Evolutionary conservation across 2,888 invertebrate genomes (phyloP).

Genomic region (Tinea pellionella): DNA sequence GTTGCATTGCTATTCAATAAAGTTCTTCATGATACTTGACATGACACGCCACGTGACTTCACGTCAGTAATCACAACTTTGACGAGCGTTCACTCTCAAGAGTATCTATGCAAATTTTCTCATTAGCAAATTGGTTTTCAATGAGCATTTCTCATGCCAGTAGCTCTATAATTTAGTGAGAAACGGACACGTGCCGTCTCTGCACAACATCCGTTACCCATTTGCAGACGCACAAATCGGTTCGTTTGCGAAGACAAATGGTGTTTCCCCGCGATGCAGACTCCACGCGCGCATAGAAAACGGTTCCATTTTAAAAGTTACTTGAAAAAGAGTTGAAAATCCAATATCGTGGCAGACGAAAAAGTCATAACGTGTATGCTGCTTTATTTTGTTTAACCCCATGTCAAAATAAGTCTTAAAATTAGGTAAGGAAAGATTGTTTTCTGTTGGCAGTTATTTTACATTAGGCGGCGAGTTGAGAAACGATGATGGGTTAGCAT

Average conservation of each 20-base stretch:
- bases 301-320: conserved; percentile 56
- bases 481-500: conserved; percentile 33
- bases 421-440: neutral
- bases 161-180: conserved; percentile 11
- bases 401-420: neutral
- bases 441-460: neutral
- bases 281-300: conserved; percentile 37
- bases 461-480: conserved; percentile 29
- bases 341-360: conserved; percentile 37
- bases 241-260: conserved; percentile 67
- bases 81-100: conserved; percentile 1
- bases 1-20: neutral
- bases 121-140: conserved; percentile 11
- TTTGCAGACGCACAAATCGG: conserved; percentile 63
- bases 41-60: neutral
- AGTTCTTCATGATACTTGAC: neutral
- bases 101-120: conserved; percentile 5
- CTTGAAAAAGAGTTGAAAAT: conserved; percentile 48
- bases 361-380: conserved; percentile 23
- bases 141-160: conserved; percentile 5
- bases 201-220: conserved; percentile 56
- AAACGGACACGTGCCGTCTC: conserved; percentile 40
- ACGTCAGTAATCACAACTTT: neutral
- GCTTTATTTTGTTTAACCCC: conserved; percentile 22
- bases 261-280: conserved; percentile 30